Base-by-base conservation (phyloP, 2,113 vertebrate genomes). In the Gallinago paraguaiae region DNA sequence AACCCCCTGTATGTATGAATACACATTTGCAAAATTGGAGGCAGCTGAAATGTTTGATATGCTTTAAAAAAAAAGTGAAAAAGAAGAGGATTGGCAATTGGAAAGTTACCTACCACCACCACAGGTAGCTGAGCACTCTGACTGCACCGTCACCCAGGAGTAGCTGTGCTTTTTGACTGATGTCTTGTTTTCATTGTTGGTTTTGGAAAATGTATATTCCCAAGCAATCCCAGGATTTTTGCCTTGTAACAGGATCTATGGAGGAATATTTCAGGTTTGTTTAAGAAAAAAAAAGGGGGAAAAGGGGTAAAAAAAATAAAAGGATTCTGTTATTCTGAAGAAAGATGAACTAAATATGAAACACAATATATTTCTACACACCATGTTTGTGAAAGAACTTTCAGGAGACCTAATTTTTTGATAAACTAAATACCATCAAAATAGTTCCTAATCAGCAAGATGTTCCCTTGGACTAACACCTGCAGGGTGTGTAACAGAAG, bases 201-300 rank as follows among this genome's bases (percentile, higher is more conserved):
- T 82, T 93, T 98, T 98, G 54, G 99, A 98, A 93, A 99, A 97
- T 0, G 99, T 98, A 45, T 99, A 99, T 96, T 99, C 98, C 99
- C 99, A 99, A 45, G 98, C 72, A 82, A 99, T 98, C 3, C 99
- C 99, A 1, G 98, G 99, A 95, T 99, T 99, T 97, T 98, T 99
- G 87, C 99, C 99, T 98, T 99, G 99, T 88, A 99, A 98, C 31
- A 99, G 98, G 87, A 99, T 98, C 99, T 99, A 87, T 6, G 93
- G 15, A 71, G 35, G 9, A 24, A 23, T 60, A 74, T 79, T 93
- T 30, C 16, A 51, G 24, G 7, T 33, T 95, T 76, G 19, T 24
- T 39, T 57, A 63, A 86, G 57, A 84, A 19, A 23, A 68, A 45
- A 54, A 27, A 18, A 1, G 1, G 64, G 39, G 54, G 39, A 10